Evolutionary conservation across 2,797 vertebrate species (phyloP).

Genomic region (Selene dorsalis): DNA sequence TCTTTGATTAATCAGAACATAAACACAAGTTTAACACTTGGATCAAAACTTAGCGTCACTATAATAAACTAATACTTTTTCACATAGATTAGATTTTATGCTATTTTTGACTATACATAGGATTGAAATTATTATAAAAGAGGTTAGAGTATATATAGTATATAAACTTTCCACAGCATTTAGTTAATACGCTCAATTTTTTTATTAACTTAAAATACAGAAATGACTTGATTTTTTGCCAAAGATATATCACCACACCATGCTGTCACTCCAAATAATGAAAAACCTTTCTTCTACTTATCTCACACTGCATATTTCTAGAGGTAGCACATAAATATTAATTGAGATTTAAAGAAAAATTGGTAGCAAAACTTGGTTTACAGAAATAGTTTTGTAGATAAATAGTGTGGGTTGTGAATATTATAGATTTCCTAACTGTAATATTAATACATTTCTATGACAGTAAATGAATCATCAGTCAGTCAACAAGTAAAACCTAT

Average conservation of each 20-base stretch:
- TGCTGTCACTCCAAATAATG: slow-evolving; percentile 35
- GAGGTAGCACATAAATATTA: slow-evolving; percentile 15
- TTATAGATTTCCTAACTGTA: not conserved
- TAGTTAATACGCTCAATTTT: slow-evolving; percentile 19
- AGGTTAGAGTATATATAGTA: too few relatives aligned
- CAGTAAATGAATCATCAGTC: not conserved
- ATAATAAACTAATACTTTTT: not conserved
- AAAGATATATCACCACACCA: slow-evolving; percentile 24
- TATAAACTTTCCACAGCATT: slow-evolving; percentile 1
- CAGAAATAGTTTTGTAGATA: slow-evolving; percentile 16
- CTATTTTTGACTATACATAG: not conserved
- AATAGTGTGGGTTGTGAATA: not conserved
- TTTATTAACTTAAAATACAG: slow-evolving; percentile 37
- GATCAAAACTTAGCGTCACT: not conserved
- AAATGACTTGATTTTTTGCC: not conserved
- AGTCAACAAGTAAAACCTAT: slow-evolving; percentile 11
- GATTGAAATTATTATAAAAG: not conserved
- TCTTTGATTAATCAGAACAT: slow-evolving; percentile 49
- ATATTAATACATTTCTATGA: slow-evolving; percentile 32
- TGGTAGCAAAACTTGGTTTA: slow-evolving; percentile 10
- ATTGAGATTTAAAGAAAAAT: slow-evolving; percentile 1
- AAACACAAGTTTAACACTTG: not conserved
- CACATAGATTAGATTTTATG: not conserved
- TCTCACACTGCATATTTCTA: slow-evolving; percentile 1
- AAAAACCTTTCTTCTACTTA: slow-evolving; percentile 9